Evolutionary conservation across 2,797 vertebrate genomes (phyloP), one percentile per base, ranked within the genome.

Genomic region (Enteromius treurensis): DNA sequence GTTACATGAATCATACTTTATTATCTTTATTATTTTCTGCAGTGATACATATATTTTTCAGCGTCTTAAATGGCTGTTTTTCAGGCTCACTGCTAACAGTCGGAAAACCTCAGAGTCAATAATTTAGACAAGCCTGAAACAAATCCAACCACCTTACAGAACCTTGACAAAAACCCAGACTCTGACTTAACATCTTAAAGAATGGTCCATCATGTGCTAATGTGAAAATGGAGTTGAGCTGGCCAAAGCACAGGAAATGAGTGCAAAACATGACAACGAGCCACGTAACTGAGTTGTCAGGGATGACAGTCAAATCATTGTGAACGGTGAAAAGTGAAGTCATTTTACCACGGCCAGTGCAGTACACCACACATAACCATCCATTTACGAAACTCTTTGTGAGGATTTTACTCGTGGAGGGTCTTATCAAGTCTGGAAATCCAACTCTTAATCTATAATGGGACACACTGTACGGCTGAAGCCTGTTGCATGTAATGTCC

Each of bases 391-490:
- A 51, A 51, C 23, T 11, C n/a, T 58, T 55, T 77, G 60, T 34
- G 13, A 21, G 26, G 45, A 5, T 34, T 74, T 68, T 23, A 15
- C 4, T 51, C 40, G 37, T 73, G 76, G 75, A 77, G 78, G 74
- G 82, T 68, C 64, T 87, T 87, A 83, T 85, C 84, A 45, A 78
- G 49, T 77, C n/a, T 23, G 62, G 62, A 81, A 83, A 86, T 88
- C 87, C 64, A 86, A 76, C 21, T 71, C 75, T 84, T 86, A 9
- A 88, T 88, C 84, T 86, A 67, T 81, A 82, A 60, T 71, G 82
- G 65, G 80, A 67, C 76, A 79, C 69, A 82, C 70, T 77, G 84
- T 80, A 77, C 55, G 47, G 79, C 79, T 86, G 79, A 34, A 85
- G 79, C 75, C 71, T 79, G 79, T 76, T 67, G 65, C 75, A 60